Percentiles rank a stretch among this genome's conserved stretches.
Conservation (phyloP, 2,888 invertebrate species). For the Leptura quadrifasciata region DNA sequence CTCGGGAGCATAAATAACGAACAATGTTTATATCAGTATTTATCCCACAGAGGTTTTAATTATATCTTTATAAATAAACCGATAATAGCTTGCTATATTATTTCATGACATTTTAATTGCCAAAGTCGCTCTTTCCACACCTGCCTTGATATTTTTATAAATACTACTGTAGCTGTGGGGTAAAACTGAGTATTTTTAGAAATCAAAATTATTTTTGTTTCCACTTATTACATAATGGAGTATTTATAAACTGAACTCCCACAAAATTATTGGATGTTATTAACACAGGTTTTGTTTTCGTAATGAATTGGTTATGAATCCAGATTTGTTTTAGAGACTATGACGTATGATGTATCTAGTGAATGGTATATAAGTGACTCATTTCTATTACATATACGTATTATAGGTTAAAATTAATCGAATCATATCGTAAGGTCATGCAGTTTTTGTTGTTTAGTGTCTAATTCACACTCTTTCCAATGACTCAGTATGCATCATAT, state of each 20-base stretch:
- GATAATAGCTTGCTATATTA: background rate
- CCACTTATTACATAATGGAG: background rate
- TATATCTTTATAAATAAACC: background rate
- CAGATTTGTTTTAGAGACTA: too few relatives aligned
- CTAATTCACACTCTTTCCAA: too few relatives aligned
- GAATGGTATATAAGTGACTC: too few relatives aligned
- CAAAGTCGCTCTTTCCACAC: background rate
- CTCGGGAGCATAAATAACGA: background rate
- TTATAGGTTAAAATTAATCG: too few relatives aligned
- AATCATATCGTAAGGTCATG: too few relatives aligned
- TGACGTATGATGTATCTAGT: too few relatives aligned
- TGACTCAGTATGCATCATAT: too few relatives aligned
- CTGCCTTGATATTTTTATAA: background rate
- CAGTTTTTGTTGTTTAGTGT: too few relatives aligned
- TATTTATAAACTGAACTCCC: background rate
- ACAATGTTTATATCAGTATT: background rate
- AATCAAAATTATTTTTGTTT: background rate
- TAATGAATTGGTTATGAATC: too few relatives aligned
- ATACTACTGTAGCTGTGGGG: background rate
- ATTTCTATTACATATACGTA: too few relatives aligned
- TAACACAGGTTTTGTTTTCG: too few relatives aligned
- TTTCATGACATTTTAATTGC: background rate
- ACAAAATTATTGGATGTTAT: too few relatives aligned
- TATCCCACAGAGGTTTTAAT: background rate
- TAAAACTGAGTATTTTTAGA: background rate